Percentiles rank a stretch among this genome's conserved stretches.
phyloP scores from a whole-genome alignment of 2,888 invertebrate species.

The Eupithecia dodoneata region DNA sequence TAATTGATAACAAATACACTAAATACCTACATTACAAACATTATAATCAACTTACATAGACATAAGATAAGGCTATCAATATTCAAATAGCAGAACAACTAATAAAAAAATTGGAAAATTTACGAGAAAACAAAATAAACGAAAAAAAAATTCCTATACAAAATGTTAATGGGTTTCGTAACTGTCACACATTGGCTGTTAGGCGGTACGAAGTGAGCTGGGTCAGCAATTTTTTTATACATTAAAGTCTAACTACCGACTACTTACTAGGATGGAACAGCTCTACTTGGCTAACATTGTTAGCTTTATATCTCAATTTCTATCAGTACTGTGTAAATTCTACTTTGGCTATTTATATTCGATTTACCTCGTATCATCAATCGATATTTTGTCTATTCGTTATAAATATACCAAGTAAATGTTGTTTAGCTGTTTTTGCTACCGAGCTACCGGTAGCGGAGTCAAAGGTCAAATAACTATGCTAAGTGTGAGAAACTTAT shows the following conservation, averaged over 20 bases:
- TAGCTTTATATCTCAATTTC: not conserved
- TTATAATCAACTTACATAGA: too few species aligned
- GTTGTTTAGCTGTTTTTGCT: constrained; percentile 7
- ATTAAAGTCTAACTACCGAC: not conserved
- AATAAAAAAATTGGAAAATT: too few species aligned
- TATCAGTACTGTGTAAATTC: not conserved
- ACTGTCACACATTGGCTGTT: too few species aligned
- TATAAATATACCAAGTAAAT: not conserved
- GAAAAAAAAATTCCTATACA: too few species aligned
- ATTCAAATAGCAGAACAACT: too few species aligned
- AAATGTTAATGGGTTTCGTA: too few species aligned
- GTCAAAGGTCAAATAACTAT: constrained; percentile 32
- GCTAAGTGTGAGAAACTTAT: constrained; percentile 31
- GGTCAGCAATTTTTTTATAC: too few species aligned
- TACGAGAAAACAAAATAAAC: too few species aligned
- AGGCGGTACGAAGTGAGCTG: too few species aligned
- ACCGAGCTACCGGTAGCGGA: constrained; percentile 16
- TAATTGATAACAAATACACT: too few species aligned
- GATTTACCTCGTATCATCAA: not conserved
- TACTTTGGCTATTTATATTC: not conserved
- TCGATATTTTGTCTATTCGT: constrained; percentile 1
- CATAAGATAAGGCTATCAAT: too few species aligned
- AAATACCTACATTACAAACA: too few species aligned
- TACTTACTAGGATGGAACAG: not conserved
- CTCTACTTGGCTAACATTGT: not conserved